phyloP scores from a whole-genome alignment of 2,113 vertebrate species.

The Boleophthalmus pectinirostris region DNA sequence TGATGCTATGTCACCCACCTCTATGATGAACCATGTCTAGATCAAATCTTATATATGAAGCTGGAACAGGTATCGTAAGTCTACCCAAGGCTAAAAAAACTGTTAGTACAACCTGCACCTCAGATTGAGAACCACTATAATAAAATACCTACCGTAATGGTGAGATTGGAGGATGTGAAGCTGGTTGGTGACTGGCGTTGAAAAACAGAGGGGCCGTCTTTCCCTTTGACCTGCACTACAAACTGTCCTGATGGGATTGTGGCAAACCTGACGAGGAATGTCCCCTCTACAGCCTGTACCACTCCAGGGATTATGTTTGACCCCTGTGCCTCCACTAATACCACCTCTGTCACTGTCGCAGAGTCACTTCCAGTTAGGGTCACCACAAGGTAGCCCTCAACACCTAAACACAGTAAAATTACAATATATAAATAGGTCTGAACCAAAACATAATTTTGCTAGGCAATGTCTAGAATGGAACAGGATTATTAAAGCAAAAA shows the following conservation, averaged over 20 bases:
- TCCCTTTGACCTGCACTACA: slow-evolving; percentile 54
- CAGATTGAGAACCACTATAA: neutral
- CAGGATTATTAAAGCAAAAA: neutral
- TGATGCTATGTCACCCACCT: no score
- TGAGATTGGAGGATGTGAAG: slow-evolving; percentile 57
- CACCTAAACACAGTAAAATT: slow-evolving; percentile 31
- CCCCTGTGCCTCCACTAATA: slow-evolving; percentile 48
- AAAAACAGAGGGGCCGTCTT: slow-evolving; percentile 22
- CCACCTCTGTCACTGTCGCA: slow-evolving; percentile 45
- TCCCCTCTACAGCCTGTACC: slow-evolving; percentile 29
- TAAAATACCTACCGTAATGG: slow-evolving; percentile 47
- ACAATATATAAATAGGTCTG: no score
- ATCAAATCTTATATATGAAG: no score
- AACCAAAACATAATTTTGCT: no score
- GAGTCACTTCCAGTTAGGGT: slow-evolving; percentile 48
- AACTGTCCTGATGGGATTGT: slow-evolving; percentile 48
- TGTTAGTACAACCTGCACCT: no score
- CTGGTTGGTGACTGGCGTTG: slow-evolving; percentile 61
- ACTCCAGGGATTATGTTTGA: slow-evolving; percentile 32
- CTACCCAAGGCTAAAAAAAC: neutral
- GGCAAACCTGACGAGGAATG: slow-evolving; percentile 43
- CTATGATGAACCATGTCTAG: no score
- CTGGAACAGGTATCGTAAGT: neutral
- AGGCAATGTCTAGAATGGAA: neutral
- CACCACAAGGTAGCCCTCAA: slow-evolving; percentile 53